Conservation (phyloP, 1,140 invertebrate genomes). For the Drosophila carrolli region DNA sequence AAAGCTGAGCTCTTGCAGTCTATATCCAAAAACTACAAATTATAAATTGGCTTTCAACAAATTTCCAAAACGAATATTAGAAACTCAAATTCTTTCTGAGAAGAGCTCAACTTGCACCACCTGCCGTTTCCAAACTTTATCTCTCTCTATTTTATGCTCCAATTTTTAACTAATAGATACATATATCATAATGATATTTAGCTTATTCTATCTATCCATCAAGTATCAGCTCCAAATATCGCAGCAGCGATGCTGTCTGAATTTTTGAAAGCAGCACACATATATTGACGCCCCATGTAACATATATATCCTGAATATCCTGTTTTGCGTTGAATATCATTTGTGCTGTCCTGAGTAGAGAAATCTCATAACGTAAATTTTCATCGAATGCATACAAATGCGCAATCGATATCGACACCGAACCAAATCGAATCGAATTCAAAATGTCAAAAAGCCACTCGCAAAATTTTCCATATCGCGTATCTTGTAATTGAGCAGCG, state of each 20-base stretch:
- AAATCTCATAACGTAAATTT: constrained; percentile 84
- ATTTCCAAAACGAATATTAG: constrained; percentile 25
- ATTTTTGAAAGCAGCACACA: constrained; percentile 59
- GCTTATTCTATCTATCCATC: constrained; percentile 26
- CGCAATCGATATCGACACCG: constrained; percentile 34
- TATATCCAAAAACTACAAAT: constrained; percentile 18
- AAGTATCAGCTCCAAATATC: constrained; percentile 14
- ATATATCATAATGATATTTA: constrained; percentile 23
- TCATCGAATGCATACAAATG: constrained; percentile 77
- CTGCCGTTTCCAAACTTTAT: constrained; percentile 45
- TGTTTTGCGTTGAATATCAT: constrained; percentile 61
- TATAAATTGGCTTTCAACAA: constrained; percentile 50
- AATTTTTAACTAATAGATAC: constrained; percentile 22
- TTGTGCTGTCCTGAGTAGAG: constrained; percentile 80
- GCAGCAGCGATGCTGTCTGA: constrained; percentile 31
- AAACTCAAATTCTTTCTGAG: constrained; percentile 8
- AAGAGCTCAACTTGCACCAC: constrained; percentile 71
- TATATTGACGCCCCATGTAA: constrained; percentile 50
- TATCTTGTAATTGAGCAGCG: constrained; percentile 55
- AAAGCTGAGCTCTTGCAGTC: constrained; percentile 69
- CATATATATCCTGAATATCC: constrained; percentile 17
- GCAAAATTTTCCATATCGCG: constrained; percentile 59
- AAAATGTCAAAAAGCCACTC: constrained; percentile 53
- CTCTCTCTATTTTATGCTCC: constrained; percentile 39
- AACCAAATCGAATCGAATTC: constrained; percentile 45